Percentiles rank a stretch among this genome's conserved stretches.
Conservation (phyloP, 1,140 invertebrate genomes). For the Tetramorium parvispinum region DNA sequence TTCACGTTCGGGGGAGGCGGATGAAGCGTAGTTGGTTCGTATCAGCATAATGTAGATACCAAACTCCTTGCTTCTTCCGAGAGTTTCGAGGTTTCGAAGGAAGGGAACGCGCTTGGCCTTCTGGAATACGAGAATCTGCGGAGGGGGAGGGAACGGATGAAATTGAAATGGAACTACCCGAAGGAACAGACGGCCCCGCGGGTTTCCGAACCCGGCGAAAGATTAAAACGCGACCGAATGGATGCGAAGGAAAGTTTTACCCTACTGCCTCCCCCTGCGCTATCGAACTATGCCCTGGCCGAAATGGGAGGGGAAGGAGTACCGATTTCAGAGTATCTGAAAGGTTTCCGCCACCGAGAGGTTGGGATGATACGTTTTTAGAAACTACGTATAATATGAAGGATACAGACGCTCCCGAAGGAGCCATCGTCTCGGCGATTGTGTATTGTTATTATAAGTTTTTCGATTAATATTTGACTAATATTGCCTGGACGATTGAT, state of each 20-base stretch:
- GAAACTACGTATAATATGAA: slow-evolving; percentile 18
- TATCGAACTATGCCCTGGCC: slow-evolving; percentile 71
- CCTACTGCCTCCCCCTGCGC: slow-evolving; percentile 10
- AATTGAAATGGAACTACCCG: slow-evolving; percentile 84
- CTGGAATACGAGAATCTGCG: slow-evolving; percentile 38
- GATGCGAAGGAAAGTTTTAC: slow-evolving; percentile 78
- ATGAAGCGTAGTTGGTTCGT: slow-evolving; percentile 78
- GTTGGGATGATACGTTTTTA: slow-evolving; percentile 34
- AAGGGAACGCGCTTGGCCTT: slow-evolving; percentile 9
- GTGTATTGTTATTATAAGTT: too few relatives aligned
- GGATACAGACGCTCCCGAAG: neutral
- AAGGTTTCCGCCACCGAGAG: slow-evolving; percentile 46
- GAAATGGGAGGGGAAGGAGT: slow-evolving; percentile 49
- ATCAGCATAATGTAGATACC: slow-evolving; percentile 83
- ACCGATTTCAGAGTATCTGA: slow-evolving; percentile 70
- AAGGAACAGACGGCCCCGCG: slow-evolving; percentile 80
- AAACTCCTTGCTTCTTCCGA: slow-evolving; percentile 78
- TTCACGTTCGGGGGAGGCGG: slow-evolving; percentile 55
- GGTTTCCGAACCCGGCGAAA: slow-evolving; percentile 80
- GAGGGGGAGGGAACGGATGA: slow-evolving; percentile 62
- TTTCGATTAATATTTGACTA: neutral
- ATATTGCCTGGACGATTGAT: neutral
- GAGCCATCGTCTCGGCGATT: slow-evolving; percentile 2
- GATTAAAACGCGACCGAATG: slow-evolving; percentile 82
- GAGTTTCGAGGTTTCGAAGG: slow-evolving; percentile 73